Conservation (phyloP, 2,888 invertebrate genomes). For the Ectemnius lituratus region DNA sequence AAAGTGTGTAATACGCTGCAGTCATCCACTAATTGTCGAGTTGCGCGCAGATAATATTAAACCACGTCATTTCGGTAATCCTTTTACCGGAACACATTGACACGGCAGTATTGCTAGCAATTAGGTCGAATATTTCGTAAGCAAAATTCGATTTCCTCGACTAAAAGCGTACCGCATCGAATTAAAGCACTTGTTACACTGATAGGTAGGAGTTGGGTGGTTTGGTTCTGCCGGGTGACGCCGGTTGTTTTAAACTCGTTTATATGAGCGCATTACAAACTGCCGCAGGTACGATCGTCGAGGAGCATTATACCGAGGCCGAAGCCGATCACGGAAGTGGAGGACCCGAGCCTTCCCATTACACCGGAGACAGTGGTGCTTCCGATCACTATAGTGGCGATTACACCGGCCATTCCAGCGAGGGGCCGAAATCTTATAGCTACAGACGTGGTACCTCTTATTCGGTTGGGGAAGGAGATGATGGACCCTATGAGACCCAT, state of each 20-base stretch:
- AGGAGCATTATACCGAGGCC: slow-evolving; percentile 61
- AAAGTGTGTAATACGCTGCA: too few relatives aligned
- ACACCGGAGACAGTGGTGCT: slow-evolving; percentile 50
- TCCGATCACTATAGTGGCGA: slow-evolving; percentile 50
- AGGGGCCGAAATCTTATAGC: slow-evolving; percentile 60
- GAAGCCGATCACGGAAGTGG: slow-evolving; percentile 57
- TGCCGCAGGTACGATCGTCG: slow-evolving; percentile 66
- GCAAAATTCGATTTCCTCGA: slow-evolving; percentile 7
- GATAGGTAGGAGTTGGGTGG: not conserved
- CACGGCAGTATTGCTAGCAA: not conserved
- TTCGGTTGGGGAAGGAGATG: slow-evolving; percentile 60
- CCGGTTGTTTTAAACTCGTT: not conserved
- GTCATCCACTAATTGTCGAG: too few relatives aligned
- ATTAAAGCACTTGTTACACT: slow-evolving; percentile 7
- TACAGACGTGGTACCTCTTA: slow-evolving; percentile 66
- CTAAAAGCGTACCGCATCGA: not conserved
- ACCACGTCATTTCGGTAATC: slow-evolving; percentile 26
- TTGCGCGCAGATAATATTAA: too few relatives aligned
- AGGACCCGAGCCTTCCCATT: slow-evolving; percentile 54
- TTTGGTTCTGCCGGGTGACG: too few relatives aligned
- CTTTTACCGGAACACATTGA: slow-evolving; percentile 14
- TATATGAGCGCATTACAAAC: slow-evolving; percentile 17
- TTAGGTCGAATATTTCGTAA: slow-evolving; percentile 8
- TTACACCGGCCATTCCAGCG: slow-evolving; percentile 46
- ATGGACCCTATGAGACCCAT: slow-evolving; percentile 62